Percentiles rank a stretch among this genome's conserved stretches.
phyloP scores from a whole-genome alignment of 2,113 vertebrate species.

The Silurus meridionalis region DNA sequence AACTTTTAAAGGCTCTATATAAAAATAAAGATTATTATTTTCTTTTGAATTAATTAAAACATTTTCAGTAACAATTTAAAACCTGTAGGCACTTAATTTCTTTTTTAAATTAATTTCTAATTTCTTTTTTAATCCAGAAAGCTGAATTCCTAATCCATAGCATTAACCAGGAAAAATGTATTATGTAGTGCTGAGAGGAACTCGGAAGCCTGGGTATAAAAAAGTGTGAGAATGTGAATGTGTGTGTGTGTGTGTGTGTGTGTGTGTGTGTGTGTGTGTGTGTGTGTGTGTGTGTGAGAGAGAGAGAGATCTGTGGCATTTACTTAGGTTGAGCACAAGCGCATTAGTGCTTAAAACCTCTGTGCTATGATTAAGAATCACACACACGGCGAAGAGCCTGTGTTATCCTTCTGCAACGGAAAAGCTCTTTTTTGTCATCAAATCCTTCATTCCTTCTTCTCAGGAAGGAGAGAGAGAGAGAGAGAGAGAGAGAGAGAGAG shows the following conservation, averaged over 20 bases:
- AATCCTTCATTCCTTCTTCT: constrained; percentile 95
- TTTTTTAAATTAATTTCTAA: constrained; percentile 49
- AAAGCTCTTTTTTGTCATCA: constrained; percentile 81
- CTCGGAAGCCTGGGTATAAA: neutral
- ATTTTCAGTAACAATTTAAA: neutral
- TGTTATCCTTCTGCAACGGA: constrained; percentile 78
- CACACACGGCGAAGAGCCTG: constrained; percentile 74
- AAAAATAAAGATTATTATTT: too few species aligned
- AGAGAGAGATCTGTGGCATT: constrained; percentile 60
- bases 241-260: constrained; percentile 35
- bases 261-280: constrained; percentile 46
- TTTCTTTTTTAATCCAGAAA: constrained; percentile 61
- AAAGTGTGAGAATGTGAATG: constrained; percentile 19
- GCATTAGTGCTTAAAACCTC: constrained; percentile 71
- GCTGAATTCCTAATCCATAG: constrained; percentile 66
- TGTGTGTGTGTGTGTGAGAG: constrained; percentile 54
- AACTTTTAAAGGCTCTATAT: too few species aligned
- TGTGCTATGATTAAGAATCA: constrained; percentile 76
- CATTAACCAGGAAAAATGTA: constrained; percentile 67
- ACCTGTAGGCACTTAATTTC: neutral
- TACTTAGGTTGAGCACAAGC: constrained; percentile 75
- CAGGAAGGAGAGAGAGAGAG: constrained; percentile 64
- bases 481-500: constrained; percentile 1
- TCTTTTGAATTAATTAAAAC: too few species aligned
- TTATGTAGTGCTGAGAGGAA: constrained; percentile 62